These are phyloP conservation scores for Plecotus auritus DNA, from an alignment of 2,113 vertebrate species.

Conservation along the genomic window DNA sequence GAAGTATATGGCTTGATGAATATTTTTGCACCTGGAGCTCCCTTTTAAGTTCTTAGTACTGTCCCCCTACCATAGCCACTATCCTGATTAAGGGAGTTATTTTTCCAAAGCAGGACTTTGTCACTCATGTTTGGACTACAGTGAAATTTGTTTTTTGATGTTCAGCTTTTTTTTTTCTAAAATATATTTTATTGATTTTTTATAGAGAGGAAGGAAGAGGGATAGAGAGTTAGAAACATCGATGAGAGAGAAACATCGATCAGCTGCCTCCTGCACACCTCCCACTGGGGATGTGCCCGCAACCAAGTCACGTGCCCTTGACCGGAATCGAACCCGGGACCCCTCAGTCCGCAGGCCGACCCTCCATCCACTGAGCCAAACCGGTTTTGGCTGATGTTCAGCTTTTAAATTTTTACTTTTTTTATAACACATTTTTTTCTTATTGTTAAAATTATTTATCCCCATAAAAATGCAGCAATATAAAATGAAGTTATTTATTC, in stretches of 20 bases:
- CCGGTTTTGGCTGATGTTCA: too few species aligned
- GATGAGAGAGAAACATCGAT: too few species aligned
- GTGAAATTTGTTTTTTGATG: not conserved
- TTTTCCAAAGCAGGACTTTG: not conserved
- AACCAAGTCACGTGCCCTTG: too few species aligned
- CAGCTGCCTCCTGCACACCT: too few species aligned
- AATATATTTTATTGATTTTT: too few species aligned
- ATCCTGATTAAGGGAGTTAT: not conserved
- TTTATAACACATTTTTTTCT: not conserved
- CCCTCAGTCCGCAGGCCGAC: too few species aligned
- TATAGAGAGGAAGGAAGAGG: too few species aligned
- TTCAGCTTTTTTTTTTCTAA: too few species aligned
- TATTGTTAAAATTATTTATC: slow-evolving; percentile 23
- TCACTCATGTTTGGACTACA: not conserved
- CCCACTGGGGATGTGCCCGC: too few species aligned
- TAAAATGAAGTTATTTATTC: slow-evolving; percentile 31
- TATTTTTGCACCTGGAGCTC: not conserved
- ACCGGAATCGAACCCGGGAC: too few species aligned
- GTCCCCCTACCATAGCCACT: not conserved
- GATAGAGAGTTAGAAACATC: too few species aligned
- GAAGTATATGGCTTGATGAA: not conserved
- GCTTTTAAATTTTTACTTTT: slow-evolving; percentile 39
- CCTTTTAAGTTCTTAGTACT: not conserved
- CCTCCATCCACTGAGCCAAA: too few species aligned
- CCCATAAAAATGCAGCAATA: not conserved